Percentiles rank a stretch among this genome's conserved stretches.
These are phyloP conservation scores for Eidolon helvum DNA, from an alignment of 2,113 vertebrate species.

Conservation along the genomic window DNA sequence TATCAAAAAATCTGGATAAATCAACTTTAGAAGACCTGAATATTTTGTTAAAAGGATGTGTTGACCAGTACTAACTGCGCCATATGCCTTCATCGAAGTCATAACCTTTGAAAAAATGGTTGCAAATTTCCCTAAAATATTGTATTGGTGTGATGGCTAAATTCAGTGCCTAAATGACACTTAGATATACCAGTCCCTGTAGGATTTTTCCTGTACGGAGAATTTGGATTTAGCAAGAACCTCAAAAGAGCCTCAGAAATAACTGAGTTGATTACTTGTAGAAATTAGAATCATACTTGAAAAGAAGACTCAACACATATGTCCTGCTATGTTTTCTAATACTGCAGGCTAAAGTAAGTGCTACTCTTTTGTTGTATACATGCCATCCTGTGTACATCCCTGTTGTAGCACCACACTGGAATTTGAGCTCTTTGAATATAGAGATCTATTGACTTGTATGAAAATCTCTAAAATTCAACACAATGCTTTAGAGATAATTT, in stretches of 20 bases:
- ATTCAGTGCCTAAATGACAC: background rate
- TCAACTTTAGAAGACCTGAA: background rate
- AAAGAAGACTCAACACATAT: background rate
- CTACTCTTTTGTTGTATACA: background rate
- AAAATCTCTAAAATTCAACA: background rate
- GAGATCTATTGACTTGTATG: background rate
- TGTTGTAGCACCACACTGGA: background rate
- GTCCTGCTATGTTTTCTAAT: background rate
- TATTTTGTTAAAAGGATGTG: background rate
- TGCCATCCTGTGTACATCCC: background rate
- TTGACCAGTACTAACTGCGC: background rate
- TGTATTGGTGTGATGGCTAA: background rate
- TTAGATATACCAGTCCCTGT: background rate
- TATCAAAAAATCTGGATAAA: background rate
- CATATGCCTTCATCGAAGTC: background rate
- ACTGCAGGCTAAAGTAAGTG: background rate
- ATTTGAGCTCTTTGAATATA: background rate
- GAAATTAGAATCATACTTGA: background rate
- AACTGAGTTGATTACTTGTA: background rate
- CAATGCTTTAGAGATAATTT: background rate
- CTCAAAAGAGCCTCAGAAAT: background rate
- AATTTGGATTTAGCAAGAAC: slow-evolving; percentile 2
- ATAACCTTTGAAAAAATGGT: background rate
- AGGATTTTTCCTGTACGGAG: background rate
- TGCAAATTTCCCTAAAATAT: background rate